Base-by-base conservation (phyloP, 2,888 invertebrate species). In the Cosmia trapezina region DNA sequence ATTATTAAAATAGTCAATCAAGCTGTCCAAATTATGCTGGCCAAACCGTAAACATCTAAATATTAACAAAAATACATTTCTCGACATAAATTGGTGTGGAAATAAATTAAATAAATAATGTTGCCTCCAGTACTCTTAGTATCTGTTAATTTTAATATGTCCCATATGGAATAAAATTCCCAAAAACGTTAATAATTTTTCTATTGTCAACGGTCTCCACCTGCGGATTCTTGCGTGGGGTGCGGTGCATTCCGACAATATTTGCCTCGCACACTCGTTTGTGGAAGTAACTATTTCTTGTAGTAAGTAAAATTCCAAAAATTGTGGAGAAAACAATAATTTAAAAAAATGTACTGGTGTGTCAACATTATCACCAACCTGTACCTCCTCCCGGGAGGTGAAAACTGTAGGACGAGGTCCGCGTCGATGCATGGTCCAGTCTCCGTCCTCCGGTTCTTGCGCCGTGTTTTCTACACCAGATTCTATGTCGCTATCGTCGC, bases 21-120 rank as follows among this genome's bases (percentile, higher is more conserved):
- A 62, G 0, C 12, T 19, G 12, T 62, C 28, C 9, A 62, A 47
- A 62, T 62, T 62, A 62, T 62, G 19, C 45, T 62, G 28, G 4
- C 62, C 62, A 62, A 62, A 47, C 45, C 45, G 12, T 53, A 53
- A 53, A 53, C 53, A 53, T 53, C 22, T 53, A 53, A n/a, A 53
- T 53, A 53, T 53, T 53, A 53, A 22, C 12, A 53, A 53, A 53
- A 53, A 53, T 22, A 22, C 5, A 2, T 53, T 53, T 22, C 22
- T 22, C 0, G 53, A 2, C 53, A 53, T 53, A 2, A 53, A 53
- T 53, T 22, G 22, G 0, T 22, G 4, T 0, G 53, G 1, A 22
- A 53, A 53, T 19, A 59, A 59, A 59, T 59, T 37, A 37, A 37
- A 59, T 12, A 59, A 37, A n/a, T 59, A 59, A 14, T 59, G 12